Conservation (phyloP, 1,140 invertebrate genomes). For the Drosophila lini region DNA sequence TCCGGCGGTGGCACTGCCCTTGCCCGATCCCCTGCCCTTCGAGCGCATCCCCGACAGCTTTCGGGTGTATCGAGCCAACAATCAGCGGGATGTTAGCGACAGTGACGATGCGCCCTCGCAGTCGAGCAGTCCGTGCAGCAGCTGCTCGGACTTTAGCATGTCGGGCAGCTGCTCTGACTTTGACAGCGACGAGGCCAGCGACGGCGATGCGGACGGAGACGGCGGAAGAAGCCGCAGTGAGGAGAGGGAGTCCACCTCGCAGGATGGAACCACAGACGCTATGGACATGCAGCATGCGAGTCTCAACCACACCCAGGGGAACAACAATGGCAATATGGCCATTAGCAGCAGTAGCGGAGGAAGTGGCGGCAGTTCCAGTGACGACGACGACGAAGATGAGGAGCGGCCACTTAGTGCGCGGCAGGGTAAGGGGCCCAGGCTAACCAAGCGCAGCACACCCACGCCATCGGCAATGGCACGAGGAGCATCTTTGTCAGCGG, state of each 20-base stretch:
- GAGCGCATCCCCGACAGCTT: conserved; percentile 84
- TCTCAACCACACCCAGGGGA: conserved; percentile 50
- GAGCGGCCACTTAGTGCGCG: conserved; percentile 14
- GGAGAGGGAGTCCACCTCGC: conserved; percentile 61
- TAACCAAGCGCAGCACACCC: conserved; percentile 65
- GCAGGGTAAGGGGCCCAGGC: conserved; percentile 37
- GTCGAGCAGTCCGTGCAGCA: conserved; percentile 82
- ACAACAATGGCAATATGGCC: conserved; percentile 66
- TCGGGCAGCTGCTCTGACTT: conserved; percentile 80
- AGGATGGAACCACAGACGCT: conserved; percentile 69
- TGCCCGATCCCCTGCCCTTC: conserved; percentile 61
- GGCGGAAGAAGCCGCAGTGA: conserved; percentile 54
- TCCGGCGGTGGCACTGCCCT: conserved; percentile 36
- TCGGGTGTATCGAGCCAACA: conserved; percentile 81
- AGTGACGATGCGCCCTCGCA: conserved; percentile 78
- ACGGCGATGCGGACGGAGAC: conserved; percentile 70
- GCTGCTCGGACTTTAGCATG: conserved; percentile 79
- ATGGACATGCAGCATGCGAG: conserved; percentile 65
- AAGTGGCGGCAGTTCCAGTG: conserved; percentile 61
- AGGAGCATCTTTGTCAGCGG: conserved; percentile 19
- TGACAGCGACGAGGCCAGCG: conserved; percentile 78
- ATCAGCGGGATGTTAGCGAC: conserved; percentile 74
- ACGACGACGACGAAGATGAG: conserved; percentile 48
- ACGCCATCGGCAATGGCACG: conserved; percentile 46
- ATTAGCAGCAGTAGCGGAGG: conserved; percentile 65